Base-by-base conservation (phyloP, 2,113 vertebrate species). In the Barnardius zonarius region DNA sequence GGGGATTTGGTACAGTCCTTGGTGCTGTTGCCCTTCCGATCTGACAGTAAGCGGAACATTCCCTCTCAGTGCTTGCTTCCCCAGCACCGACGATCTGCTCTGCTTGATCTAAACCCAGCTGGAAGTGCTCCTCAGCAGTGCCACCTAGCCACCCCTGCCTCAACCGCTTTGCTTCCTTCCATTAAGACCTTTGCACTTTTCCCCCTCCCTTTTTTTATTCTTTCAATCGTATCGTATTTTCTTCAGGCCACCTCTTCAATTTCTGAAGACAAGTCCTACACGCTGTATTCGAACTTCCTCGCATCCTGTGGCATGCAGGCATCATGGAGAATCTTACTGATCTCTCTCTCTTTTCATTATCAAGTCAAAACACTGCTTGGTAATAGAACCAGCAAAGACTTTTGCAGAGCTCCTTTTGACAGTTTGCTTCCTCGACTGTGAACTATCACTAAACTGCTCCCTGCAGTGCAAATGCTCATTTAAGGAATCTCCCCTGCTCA, bases 1-100 rank as follows among this genome's bases (percentile, higher is more conserved):
- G 5, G 61, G 62, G 66, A 5, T 9, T 17, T 41, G 46, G 43
- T 78, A 35, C 1, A 7, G 11, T 5, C n/a, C 59, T 6, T 2
- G 43, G 20, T 17, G 43, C 3, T 1, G 41, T 77, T 13, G 4
- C 46, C 48, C 24, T 64, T 28, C 49, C 72, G 24, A 13, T 3
- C 37, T 5, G 49, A 8, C 5, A 33, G 2, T 10, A 13, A 44
- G 43, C 17, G 17, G 17, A 4, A 9, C 2, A 0, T 11, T n/a
- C 31, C 37, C n/a, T 12, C 69, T 20, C 28, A 1, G 66, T 0
- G 1, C 86, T 28, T 9, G 20, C 41, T 68, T 39, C 30, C 55
- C n/a, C 55, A 30, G 57, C 25, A 0, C 68, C 17, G 37, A 4
- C 3, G 25, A 14, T 16, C 57, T n/a, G 35, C 59, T 44, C 70